These are phyloP conservation scores for Temnothorax longispinosus DNA, from an alignment of 1,140 invertebrate genomes.

Conservation along the genomic window DNA sequence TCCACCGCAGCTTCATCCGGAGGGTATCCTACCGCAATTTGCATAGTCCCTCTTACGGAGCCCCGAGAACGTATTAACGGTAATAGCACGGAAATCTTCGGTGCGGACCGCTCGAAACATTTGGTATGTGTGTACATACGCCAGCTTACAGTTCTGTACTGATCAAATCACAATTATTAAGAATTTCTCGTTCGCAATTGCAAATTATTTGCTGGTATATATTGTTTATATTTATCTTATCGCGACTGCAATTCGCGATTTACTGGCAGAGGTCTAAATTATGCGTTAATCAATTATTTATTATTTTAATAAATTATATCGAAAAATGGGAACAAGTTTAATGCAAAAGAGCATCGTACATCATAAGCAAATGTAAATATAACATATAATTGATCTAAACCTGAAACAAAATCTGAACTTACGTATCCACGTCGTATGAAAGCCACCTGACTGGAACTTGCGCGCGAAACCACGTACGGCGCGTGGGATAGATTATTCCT, in stretches of 20 bases:
- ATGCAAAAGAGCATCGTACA: background rate
- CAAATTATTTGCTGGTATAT: background rate
- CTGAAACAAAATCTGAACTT: background rate
- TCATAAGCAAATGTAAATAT: background rate
- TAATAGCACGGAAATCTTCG: constrained; percentile 77
- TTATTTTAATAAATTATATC: background rate
- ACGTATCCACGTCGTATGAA: no score
- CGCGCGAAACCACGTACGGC: background rate
- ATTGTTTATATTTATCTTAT: constrained; percentile 61
- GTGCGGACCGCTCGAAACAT: constrained; percentile 66
- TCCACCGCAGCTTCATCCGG: constrained; percentile 45
- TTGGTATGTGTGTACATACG: constrained; percentile 49
- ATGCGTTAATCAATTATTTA: background rate
- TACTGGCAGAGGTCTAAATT: background rate
- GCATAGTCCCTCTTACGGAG: constrained; percentile 52
- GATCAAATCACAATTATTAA: constrained; percentile 66
- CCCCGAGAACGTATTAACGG: constrained; percentile 77
- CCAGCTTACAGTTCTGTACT: constrained; percentile 7
- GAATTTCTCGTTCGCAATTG: constrained; percentile 1
- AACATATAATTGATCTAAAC: background rate
- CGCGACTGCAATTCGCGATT: background rate
- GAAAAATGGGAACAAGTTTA: background rate
- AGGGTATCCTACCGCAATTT: constrained; percentile 71
- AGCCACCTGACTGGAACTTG: background rate
- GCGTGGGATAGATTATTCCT: constrained; percentile 39